Base-by-base conservation (phyloP, 2,797 vertebrate genomes). In the Cygnus olor region DNA sequence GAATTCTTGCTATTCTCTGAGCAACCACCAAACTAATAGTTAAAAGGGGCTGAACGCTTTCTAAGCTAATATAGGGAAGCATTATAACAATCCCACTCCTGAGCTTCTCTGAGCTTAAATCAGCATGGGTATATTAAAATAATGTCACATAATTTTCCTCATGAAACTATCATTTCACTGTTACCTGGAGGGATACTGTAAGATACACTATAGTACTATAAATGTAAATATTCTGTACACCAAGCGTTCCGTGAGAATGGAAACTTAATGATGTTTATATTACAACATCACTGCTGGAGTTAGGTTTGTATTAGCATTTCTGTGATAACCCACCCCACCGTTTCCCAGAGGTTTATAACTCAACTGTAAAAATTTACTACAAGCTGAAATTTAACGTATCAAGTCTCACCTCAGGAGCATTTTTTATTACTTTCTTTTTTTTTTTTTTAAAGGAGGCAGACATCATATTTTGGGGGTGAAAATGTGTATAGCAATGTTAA, bases 201-300 rank as follows among this genome's bases (percentile, higher is more conserved):
- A 96, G 90, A 94, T 86, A 95, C 79, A 70, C 88, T 84, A 76
- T 85, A 95, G 51, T 88, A 93, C 92, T 96, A 95, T 94, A 95
- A 97, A 97, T 97, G 97, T 97, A 97, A 97, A 97, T 97, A 97
- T 95, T 94, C 95, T 89, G 91, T 96, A 96, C 74, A 94, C 65
- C 83, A 90, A 97, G 83, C 5, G 53, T 95, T 96, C 95, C 87
- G 8, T 80, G 82, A 97, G 91, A 97, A 97, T 80, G 69, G 92
- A 89, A 95, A 88, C 85, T 94, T 97, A 97, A 97, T 96, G 94
- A 92, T 96, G 88, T 94, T 95, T 95, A 58, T 93, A 94, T 93
- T 97, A 95, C 92, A 97, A 91, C 91, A 94, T 81, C 94, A 89
- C 80, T 80, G 89, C 85, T 87, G 85, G 91, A 96, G 91, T 93